Percentiles rank a stretch among this genome's conserved stretches.
phyloP scores from a whole-genome alignment of 2,888 invertebrate species.

The Folsomia candida region DNA sequence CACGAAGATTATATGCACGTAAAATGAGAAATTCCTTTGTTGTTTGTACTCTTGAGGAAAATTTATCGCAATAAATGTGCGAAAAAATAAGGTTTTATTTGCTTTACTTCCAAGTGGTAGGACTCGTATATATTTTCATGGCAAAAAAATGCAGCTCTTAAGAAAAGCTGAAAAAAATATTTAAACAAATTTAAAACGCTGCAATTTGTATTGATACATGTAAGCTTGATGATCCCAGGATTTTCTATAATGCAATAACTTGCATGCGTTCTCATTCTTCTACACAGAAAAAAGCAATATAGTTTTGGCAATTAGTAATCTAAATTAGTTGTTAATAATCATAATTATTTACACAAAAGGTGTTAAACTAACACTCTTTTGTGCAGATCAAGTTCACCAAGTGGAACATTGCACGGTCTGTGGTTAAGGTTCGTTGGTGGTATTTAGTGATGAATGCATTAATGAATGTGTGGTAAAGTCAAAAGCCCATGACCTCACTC shows the following conservation, averaged over 20 bases:
- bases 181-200: too few species aligned
- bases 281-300: too few species aligned
- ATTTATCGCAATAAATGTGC: too few species aligned
- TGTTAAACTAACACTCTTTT: neutral
- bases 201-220: too few species aligned
- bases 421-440: neutral
- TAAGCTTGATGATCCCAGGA: too few species aligned
- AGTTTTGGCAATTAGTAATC: neutral
- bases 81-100: too few species aligned
- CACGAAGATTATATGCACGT: neutral
- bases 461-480: neutral
- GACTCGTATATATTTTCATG: too few species aligned
- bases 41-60: neutral
- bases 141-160: too few species aligned
- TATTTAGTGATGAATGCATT: neutral
- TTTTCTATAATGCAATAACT: too few species aligned
- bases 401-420: neutral
- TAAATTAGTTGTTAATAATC: neutral
- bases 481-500: constrained; percentile 16
- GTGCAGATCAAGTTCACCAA: neutral
- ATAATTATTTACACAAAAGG: neutral
- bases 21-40: neutral
- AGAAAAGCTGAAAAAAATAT: too few species aligned
- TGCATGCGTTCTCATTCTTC: too few species aligned
- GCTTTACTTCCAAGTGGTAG: too few species aligned